Conservation (phyloP, 2,113 vertebrate species). For the Silurus glanis region DNA sequence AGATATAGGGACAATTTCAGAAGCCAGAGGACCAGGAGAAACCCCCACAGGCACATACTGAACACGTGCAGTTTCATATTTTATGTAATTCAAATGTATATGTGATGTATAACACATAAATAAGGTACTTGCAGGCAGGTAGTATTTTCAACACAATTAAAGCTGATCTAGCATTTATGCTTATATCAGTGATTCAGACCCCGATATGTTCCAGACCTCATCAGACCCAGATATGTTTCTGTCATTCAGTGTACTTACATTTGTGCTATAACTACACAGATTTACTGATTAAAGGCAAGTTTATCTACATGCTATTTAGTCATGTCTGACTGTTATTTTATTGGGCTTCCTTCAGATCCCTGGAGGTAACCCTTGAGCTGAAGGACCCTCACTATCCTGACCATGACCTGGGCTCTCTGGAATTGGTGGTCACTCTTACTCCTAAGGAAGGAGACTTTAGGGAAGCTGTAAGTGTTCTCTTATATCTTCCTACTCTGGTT, state of each 20-base stretch:
- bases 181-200: not conserved
- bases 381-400: conserved; percentile 91
- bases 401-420: conserved; percentile 84
- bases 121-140: not conserved
- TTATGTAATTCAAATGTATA: not conserved
- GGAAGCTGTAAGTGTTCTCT: conserved; percentile 81
- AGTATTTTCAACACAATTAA: not conserved
- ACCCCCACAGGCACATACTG: not conserved
- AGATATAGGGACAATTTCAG: not conserved
- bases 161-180: not conserved
- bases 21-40: not conserved
- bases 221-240: not conserved
- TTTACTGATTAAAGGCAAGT: not conserved
- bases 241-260: not conserved
- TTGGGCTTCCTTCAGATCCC: conserved; percentile 69
- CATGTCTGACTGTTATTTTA: conserved; percentile 5
- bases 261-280: not conserved
- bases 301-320: not conserved
- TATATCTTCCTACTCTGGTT: not conserved
- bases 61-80: not conserved
- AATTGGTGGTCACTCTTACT: conserved; percentile 78
- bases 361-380: conserved; percentile 83
- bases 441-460: conserved; percentile 82
- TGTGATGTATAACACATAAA: not conserved
- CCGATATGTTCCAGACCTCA: no score